phyloP scores from a whole-genome alignment of 2,113 vertebrate genomes.

The Pterophyllum scalare region DNA sequence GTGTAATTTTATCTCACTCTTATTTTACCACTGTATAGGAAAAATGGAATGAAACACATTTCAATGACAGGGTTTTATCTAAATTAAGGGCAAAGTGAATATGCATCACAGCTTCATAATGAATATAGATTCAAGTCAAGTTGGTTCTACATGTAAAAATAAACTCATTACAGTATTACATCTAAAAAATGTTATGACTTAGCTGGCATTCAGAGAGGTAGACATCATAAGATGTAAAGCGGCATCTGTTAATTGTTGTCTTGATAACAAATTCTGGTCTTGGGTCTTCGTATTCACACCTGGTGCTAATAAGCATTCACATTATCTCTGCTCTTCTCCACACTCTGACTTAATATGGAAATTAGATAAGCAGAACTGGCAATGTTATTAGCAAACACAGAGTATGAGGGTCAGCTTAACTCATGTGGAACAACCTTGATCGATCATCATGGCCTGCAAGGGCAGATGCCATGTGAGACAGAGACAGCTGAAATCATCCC shows the following conservation, averaged over 20 bases:
- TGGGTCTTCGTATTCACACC: background rate
- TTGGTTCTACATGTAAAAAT: background rate
- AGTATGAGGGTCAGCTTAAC: constrained; percentile 4
- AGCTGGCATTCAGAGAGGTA: background rate
- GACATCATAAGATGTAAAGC: background rate
- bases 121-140: background rate
- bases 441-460: background rate
- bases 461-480: background rate
- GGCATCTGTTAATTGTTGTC: background rate
- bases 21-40: background rate
- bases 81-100: constrained; percentile 4
- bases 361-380: background rate
- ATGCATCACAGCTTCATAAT: background rate
- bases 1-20: constrained; percentile 32
- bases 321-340: background rate
- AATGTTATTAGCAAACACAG: background rate
- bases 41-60: constrained; percentile 25
- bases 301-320: background rate
- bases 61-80: background rate
- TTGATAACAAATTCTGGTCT: background rate
- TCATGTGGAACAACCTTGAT: background rate
- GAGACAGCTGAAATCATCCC: background rate
- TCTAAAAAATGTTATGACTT: background rate
- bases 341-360: constrained; percentile 1
- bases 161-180: background rate